Evolutionary conservation across 2,888 invertebrate genomes (phyloP), one percentile per base, ranked within the genome.

Genomic region (Standfussiana lucernea): DNA sequence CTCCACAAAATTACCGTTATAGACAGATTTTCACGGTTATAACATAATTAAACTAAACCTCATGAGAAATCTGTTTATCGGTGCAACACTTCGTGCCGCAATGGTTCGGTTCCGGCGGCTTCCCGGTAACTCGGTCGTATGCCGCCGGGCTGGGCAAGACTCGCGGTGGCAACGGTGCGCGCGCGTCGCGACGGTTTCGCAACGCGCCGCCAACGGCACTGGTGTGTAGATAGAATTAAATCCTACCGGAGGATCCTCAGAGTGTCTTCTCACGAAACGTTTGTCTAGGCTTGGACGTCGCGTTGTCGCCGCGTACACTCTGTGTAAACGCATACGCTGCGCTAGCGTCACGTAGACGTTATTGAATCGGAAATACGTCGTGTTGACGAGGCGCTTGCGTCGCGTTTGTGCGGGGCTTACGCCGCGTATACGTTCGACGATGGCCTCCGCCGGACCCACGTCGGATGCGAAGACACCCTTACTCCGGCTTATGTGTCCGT

Each of bases 211-310:
- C 71, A 40, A 24, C 83, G 45, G 75, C 71, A 66, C 72, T 84
- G 82, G 82, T 83, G 84, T 83, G 84, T 82, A 82, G 73, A 56
- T 83, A 82, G 79, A n/a, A 53, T 78, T 69, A 81, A 68, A 68
- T 42, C 53, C 53, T 72, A 64, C 79, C 79, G 79, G 72, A 77
- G 28, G 62, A 62, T 50, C 68, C 32, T 62, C 77, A 65, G 72
- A 78, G 78, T 79, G 74, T 59, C 78, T 80, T 80, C 78, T 59
- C 74, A 74, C 72, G n/a, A 37, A 28, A 59, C 65, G 80, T 80
- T 35, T 50, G 65, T 66, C 59, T 42, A 59, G 80, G 28, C 50
- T 74, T 80, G 35, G 47, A 35, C 72, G 77, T 72, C 77, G 18
- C 77, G 79, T 72, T 45, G 24, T 35, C 47, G 40, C 40, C 32